These are phyloP conservation scores for Busseola fusca DNA, from an alignment of 2,888 invertebrate species.

Conservation along the genomic window DNA sequence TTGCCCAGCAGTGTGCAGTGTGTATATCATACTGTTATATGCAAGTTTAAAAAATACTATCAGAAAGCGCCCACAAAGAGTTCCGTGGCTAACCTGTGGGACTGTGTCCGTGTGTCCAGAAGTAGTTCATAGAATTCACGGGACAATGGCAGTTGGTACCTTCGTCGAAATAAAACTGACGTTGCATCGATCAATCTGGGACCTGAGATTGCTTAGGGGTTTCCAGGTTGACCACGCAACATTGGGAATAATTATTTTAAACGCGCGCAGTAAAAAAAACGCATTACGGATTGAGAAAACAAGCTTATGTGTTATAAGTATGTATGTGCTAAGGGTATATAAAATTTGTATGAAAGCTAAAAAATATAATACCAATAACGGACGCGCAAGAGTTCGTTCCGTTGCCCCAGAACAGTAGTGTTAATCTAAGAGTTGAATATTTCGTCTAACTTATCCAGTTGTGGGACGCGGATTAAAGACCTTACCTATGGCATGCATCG, in stretches of 20 bases:
- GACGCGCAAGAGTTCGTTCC: conserved; percentile 9
- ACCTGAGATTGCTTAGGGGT: conserved; percentile 10
- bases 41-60: conserved; percentile 10
- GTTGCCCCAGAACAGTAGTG: not conserved
- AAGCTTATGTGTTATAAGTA: conserved; percentile 14
- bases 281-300: not conserved
- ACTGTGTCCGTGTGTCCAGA: not conserved
- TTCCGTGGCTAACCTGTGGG: conserved; percentile 3
- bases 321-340: no score
- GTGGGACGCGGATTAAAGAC: not conserved
- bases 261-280: conserved; percentile 1
- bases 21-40: not conserved
- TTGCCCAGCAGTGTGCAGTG: conserved; percentile 1
- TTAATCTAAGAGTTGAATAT: not conserved
- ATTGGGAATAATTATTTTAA: not conserved
- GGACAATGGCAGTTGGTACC: not conserved
- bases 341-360: conserved; percentile 14
- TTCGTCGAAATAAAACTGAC: conserved; percentile 1
- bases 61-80: conserved; percentile 19
- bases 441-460: not conserved
- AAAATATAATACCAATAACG: conserved; percentile 9
- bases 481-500: conserved; percentile 46
- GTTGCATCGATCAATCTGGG: conserved; percentile 12
- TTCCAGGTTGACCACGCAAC: conserved; percentile 28
- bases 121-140: conserved; percentile 5